phyloP scores from a whole-genome alignment of 2,797 vertebrate genomes.

The Catamblyrhynchus diadema region DNA sequence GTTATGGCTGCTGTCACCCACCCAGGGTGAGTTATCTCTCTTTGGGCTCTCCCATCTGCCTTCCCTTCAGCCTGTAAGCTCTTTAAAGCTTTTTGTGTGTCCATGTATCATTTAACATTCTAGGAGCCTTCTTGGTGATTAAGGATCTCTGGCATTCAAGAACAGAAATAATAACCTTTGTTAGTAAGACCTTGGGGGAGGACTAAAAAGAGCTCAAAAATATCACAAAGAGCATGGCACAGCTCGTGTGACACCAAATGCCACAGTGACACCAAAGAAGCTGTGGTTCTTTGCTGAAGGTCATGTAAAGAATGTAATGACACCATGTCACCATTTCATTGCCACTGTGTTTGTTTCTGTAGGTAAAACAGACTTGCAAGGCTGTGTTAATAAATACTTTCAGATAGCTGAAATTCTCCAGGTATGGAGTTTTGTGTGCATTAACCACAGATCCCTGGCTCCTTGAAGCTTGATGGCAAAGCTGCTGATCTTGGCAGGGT shows the following conservation, averaged over 20 bases:
- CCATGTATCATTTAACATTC: background rate
- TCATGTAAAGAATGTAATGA: background rate
- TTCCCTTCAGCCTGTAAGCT: background rate
- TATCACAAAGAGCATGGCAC: background rate
- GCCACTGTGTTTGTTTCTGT: background rate
- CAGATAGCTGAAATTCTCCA: background rate
- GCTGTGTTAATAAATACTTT: background rate
- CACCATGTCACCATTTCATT: background rate
- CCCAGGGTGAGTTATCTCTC: fast-evolving
- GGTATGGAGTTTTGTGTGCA: fast-evolving
- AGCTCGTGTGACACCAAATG: background rate
- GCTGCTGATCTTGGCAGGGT: background rate
- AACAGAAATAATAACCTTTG: background rate
- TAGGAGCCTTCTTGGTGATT: background rate
- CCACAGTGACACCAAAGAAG: background rate
- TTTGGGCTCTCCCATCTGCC: background rate
- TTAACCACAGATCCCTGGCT: background rate
- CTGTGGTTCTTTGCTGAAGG: background rate
- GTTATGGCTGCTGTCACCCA: background rate
- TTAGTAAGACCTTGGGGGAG: background rate
- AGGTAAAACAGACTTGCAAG: background rate
- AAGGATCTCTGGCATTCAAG: background rate
- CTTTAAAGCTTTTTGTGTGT: background rate
- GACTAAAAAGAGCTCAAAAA: background rate
- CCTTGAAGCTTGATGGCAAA: background rate